Evolutionary conservation across 2,797 vertebrate genomes (phyloP), one percentile per base, ranked within the genome.

Genomic region (Epinephelus coioides): DNA sequence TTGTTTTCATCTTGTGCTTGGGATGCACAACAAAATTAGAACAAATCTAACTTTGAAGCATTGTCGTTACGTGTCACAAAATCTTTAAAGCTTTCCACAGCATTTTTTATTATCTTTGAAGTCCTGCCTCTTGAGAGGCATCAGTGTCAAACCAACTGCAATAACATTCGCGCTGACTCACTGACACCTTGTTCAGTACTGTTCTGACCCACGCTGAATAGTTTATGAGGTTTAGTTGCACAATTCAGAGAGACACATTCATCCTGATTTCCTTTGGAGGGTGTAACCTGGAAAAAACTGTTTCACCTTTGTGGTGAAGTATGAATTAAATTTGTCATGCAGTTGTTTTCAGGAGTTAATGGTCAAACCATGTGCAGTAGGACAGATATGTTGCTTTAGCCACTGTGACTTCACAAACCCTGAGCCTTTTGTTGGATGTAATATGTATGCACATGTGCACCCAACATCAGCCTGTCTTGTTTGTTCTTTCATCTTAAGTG

Each of bases 1-100:
- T 19, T 62, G 61, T 82, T 60, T 84, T 82, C 46, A 76, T 84
- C 50, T 59, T 14, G 4, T 14, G 68, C 30, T 50, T 5, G 0
- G 11, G 59, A 69, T 66, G 44, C 64, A 66, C 30, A 54, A 65
- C 68, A 78, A 23, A 82, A 72, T 76, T 60, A 72, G 62, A 81
- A 62, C 27, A 62, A 65, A 69, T 57, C 38, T 5, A 54, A 83
- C 77, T 86, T 83, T 83, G 53, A 85, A 79, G 72, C 51, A 21
- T 54, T 47, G 63, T 73, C 46, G 75, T 78, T 13, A 53, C 5
- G 4, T 66, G 59, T 81, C 75, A 62, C 12, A 11, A 59, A 70
- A 56, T 78, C 67, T 76, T 34, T 18, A 21, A 43, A 61, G 84
- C 68, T 65, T 60, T 46, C 67, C 19, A 21, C 38, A 38, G 5